These are phyloP conservation scores for Scaptomyza caliginosa DNA, from an alignment of 2,888 invertebrate species.

Conservation along the genomic window DNA sequence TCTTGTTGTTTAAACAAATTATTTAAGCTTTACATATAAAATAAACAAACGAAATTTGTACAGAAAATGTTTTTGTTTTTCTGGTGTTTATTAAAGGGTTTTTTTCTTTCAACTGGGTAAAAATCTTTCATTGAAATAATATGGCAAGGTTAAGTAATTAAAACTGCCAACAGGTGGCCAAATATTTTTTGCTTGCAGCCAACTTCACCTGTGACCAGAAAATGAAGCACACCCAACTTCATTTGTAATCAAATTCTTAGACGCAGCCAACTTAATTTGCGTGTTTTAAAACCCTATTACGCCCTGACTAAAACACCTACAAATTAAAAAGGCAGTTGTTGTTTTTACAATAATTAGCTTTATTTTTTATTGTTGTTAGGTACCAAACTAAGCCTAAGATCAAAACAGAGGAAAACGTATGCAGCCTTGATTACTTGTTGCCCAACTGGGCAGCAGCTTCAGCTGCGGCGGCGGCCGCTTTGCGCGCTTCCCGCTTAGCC, in stretches of 20 bases:
- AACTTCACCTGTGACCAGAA: neutral
- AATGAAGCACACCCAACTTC: neutral
- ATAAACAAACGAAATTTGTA: constrained; percentile 31
- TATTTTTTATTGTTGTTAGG: constrained; percentile 30
- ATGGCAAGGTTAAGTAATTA: too few relatives aligned
- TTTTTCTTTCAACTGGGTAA: too few relatives aligned
- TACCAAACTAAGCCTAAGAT: constrained; percentile 34
- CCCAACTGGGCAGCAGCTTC: constrained; percentile 50
- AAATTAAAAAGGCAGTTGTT: too few relatives aligned
- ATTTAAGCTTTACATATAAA: constrained; percentile 36
- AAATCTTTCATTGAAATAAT: too few relatives aligned
- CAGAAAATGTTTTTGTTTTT: constrained; percentile 3
- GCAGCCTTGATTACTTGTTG: constrained; percentile 35
- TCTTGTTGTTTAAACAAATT: constrained; percentile 25
- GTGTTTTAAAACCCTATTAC: too few relatives aligned
- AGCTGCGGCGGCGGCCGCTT: constrained; percentile 80
- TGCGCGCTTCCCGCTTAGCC: constrained; percentile 85
- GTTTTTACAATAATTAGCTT: neutral
- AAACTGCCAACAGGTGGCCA: neutral
- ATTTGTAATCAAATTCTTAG: neutral
- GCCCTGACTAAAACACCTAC: too few relatives aligned
- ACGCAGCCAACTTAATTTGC: neutral
- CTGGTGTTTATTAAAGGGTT: too few relatives aligned
- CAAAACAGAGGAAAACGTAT: constrained; percentile 29
- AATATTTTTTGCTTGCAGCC: neutral